Conservation (phyloP, 1,140 invertebrate genomes). For the Euura saliciscinereae region DNA sequence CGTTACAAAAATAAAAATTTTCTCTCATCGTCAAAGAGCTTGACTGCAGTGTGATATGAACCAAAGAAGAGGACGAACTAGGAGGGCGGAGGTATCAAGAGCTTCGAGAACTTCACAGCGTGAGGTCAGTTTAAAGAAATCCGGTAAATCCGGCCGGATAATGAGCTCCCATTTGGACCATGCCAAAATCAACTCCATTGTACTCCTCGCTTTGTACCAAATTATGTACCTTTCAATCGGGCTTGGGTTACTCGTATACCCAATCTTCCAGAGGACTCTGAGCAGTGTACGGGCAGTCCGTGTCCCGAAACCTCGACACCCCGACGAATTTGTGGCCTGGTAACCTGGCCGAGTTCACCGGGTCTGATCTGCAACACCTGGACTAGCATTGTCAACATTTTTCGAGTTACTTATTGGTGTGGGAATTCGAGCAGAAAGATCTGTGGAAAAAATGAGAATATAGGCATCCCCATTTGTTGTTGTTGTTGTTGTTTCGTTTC, state of each 20-base stretch:
- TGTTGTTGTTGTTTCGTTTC: too few species aligned
- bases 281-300: too few species aligned
- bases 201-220: background rate
- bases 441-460: background rate
- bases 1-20: slow-evolving; percentile 42
- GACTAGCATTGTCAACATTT: background rate
- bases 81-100: background rate
- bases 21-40: background rate
- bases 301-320: too few species aligned
- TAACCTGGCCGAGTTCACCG: background rate
- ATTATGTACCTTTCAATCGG: slow-evolving; percentile 1
- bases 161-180: slow-evolving; percentile 46
- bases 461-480: too few species aligned
- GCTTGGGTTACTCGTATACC: too few species aligned
- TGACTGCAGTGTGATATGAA: background rate
- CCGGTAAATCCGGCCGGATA: slow-evolving; percentile 34
- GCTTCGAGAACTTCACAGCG: slow-evolving; percentile 25
- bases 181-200: background rate
- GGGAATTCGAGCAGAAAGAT: background rate
- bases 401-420: background rate
- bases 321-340: background rate
- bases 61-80: background rate
- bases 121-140: slow-evolving; percentile 28
- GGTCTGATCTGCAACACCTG: background rate
- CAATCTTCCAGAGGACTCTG: too few species aligned